phyloP scores from a whole-genome alignment of 2,113 vertebrate species.

The Stigmatopora argus region DNA sequence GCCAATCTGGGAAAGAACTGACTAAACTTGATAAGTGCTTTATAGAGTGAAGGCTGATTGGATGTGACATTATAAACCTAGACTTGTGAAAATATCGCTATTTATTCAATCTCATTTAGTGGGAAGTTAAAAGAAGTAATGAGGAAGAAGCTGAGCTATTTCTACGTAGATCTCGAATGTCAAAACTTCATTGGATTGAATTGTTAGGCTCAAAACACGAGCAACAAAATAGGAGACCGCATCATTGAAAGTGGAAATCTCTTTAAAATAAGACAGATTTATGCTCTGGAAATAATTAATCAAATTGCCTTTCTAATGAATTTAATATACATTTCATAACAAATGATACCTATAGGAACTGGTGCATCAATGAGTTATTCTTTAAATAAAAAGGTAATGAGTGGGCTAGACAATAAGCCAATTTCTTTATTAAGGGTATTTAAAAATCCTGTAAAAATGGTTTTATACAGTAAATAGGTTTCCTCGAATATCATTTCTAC shows the following conservation, averaged over 20 bases:
- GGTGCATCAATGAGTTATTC: neutral
- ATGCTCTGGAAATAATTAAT: no score
- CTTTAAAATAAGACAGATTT: no score
- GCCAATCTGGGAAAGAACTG: neutral
- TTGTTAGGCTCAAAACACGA: no score
- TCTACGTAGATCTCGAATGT: no score
- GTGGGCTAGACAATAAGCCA: neutral
- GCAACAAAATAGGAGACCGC: no score
- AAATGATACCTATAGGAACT: no score
- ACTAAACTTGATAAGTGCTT: neutral
- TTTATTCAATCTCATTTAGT: neutral
- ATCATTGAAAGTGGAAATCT: no score
- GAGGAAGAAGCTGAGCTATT: no score
- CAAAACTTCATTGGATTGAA: no score
- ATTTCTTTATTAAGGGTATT: neutral
- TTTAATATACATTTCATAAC: no score
- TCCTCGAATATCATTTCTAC: constrained; percentile 34
- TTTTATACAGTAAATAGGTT: constrained; percentile 10
- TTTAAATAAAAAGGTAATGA: neutral
- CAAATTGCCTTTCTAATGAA: no score
- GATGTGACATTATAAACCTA: neutral
- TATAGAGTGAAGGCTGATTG: neutral
- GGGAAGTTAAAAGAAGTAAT: no score
- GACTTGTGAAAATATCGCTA: neutral
- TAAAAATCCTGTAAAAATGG: neutral